A percentile compares a stretch with the other conserved stretches of the same genome.
These are phyloP conservation scores for Hiodon alosoides DNA, from an alignment of 2,113 vertebrate genomes.

Conservation along the genomic window DNA sequence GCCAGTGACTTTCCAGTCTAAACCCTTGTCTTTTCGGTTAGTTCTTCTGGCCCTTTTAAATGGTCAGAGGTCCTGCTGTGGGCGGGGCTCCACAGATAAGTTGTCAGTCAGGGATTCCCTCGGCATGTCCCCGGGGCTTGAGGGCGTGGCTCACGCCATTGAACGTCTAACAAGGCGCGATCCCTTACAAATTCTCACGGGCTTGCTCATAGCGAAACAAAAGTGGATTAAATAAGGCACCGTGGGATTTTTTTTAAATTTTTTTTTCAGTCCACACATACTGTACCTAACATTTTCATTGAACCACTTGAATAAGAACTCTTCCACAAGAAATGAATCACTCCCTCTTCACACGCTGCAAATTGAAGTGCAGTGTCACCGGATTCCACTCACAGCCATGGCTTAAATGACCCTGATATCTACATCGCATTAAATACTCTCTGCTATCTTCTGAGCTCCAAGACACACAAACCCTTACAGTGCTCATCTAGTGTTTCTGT, in stretches of 20 bases:
- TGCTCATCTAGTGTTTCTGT: constrained; percentile 55
- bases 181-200: not conserved
- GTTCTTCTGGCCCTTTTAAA: too few relatives aligned
- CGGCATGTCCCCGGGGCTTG: too few relatives aligned
- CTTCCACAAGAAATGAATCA: not conserved
- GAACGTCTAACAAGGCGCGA: too few relatives aligned
- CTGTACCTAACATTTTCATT: not conserved
- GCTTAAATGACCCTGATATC: constrained; percentile 54
- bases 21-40: too few relatives aligned
- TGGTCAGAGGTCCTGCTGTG: too few relatives aligned
- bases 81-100: too few relatives aligned
- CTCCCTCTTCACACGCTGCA: constrained; percentile 27
- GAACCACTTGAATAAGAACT: not conserved
- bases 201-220: too few relatives aligned
- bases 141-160: too few relatives aligned
- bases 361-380: constrained; percentile 38
- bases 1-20: too few relatives aligned
- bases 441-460: constrained; percentile 55
- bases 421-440: constrained; percentile 49
- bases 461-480: constrained; percentile 49
- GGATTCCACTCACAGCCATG: constrained; percentile 18
- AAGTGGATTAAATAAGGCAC: too few relatives aligned
- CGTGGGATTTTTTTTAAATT: not conserved
- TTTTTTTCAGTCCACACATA: not conserved
- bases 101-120: too few relatives aligned